These are phyloP conservation scores for Xanthia togata DNA, from an alignment of 2,888 invertebrate species.

Conservation along the genomic window DNA sequence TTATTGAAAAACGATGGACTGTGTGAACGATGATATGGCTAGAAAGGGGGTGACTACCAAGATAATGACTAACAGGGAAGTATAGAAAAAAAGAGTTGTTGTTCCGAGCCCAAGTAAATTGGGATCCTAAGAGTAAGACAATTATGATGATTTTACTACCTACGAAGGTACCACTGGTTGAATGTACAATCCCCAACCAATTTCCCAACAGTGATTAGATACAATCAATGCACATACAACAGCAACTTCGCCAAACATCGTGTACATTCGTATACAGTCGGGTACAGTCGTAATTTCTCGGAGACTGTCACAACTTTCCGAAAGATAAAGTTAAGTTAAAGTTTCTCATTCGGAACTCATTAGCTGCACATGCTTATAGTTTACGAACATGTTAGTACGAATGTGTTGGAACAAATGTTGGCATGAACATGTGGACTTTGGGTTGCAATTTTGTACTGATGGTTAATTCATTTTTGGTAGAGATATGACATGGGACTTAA, in stretches of 20 bases:
- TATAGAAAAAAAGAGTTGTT: background rate
- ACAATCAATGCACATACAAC: constrained; percentile 32
- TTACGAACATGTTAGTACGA: constrained; percentile 21
- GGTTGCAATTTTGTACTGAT: constrained; percentile 9
- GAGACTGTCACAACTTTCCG: constrained; percentile 43
- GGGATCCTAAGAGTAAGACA: background rate
- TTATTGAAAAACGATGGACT: too few relatives aligned
- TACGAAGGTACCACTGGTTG: background rate
- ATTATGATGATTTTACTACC: background rate
- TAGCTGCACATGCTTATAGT: constrained; percentile 56
- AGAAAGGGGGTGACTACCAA: too few relatives aligned
- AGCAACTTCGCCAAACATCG: constrained; percentile 25
- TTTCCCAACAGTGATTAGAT: constrained; percentile 27
- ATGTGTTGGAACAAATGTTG: constrained; percentile 18
- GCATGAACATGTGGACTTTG: background rate
- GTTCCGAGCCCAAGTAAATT: background rate
- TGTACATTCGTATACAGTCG: constrained; percentile 21
- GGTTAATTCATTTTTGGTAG: background rate
- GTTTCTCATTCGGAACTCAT: constrained; percentile 55
- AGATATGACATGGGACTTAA: background rate
- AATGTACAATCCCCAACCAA: background rate
- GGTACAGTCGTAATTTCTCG: constrained; percentile 49
- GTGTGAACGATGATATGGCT: too few relatives aligned
- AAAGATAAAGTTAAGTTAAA: constrained; percentile 52
- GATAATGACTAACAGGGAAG: too few relatives aligned